Evolutionary conservation across 2,797 vertebrate genomes (phyloP).

Genomic region (Sebastes oblongus): DNA sequence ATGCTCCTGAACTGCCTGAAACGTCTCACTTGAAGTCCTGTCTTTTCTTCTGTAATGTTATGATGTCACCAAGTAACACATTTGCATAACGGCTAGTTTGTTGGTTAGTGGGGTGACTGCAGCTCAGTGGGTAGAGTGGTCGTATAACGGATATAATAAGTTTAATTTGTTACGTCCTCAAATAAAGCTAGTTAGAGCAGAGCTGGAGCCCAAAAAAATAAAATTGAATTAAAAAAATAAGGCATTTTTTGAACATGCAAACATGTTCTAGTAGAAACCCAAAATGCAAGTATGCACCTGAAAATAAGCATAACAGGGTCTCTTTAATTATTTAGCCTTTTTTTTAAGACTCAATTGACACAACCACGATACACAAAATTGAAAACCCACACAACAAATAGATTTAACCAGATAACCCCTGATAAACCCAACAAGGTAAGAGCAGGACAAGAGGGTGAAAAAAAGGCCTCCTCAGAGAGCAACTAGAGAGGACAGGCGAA

Average conservation of each 20-base stretch:
- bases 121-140: too few species aligned
- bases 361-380: background rate
- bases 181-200: too few species aligned
- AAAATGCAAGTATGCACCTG: too few species aligned
- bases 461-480: slow-evolving; percentile 17
- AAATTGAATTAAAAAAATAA: too few species aligned
- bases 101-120: too few species aligned
- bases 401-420: background rate
- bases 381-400: background rate
- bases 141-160: rapidly evolving
- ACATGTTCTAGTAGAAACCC: too few species aligned
- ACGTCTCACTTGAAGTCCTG: rapidly evolving
- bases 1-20: too few species aligned
- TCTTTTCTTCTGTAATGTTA: rapidly evolving
- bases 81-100: too few species aligned
- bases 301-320: rapidly evolving
- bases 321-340: background rate
- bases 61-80: too few species aligned
- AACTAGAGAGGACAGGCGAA: slow-evolving; percentile 56
- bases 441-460: background rate
- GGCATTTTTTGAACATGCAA: too few species aligned
- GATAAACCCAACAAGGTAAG: background rate
- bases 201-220: too few species aligned
- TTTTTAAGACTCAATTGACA: background rate
- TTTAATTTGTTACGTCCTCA: too few species aligned